These are phyloP conservation scores for Hydractinia symbiolongicarpus DNA, from an alignment of 30 jellyfish, hydroid and myxozoan species.

Conservation along the genomic window DNA sequence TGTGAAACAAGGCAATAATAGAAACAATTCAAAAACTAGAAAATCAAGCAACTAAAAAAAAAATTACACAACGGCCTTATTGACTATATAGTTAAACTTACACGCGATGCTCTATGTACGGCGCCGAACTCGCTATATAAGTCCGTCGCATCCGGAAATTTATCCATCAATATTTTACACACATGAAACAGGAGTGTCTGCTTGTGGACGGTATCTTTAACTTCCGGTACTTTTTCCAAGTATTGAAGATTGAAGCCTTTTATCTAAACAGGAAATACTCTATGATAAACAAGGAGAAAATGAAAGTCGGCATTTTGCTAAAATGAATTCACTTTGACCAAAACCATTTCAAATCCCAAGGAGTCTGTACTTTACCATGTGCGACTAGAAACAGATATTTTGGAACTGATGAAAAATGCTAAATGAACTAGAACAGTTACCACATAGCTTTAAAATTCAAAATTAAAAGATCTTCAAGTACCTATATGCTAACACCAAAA, in stretches of 20 bases:
- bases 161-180: conserved; percentile 86
- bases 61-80: too few relatives aligned
- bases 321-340: not conserved
- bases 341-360: too few relatives aligned
- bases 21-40: too few relatives aligned
- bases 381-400: too few relatives aligned
- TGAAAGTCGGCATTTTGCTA: not conserved
- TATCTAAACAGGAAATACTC: conserved; percentile 40
- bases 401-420: too few relatives aligned
- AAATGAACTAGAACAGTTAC: too few relatives aligned
- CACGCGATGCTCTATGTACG: conserved; percentile 94
- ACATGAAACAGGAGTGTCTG: conserved; percentile 86
- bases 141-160: conserved; percentile 92
- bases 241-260: conserved; percentile 86
- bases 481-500: too few relatives aligned
- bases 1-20: too few relatives aligned
- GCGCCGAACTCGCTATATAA: conserved; percentile 97
- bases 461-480: too few relatives aligned
- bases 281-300: not conserved
- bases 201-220: conserved; percentile 97
- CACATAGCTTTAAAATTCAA: too few relatives aligned
- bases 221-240: conserved; percentile 97
- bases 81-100: conserved; percentile 5
- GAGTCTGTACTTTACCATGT: too few relatives aligned
- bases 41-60: too few relatives aligned